Percentiles rank a stretch among this genome's conserved stretches.
Evolutionary conservation across 2,113 vertebrate genomes (phyloP).

Genomic region (Chloropsis hardwickii): DNA sequence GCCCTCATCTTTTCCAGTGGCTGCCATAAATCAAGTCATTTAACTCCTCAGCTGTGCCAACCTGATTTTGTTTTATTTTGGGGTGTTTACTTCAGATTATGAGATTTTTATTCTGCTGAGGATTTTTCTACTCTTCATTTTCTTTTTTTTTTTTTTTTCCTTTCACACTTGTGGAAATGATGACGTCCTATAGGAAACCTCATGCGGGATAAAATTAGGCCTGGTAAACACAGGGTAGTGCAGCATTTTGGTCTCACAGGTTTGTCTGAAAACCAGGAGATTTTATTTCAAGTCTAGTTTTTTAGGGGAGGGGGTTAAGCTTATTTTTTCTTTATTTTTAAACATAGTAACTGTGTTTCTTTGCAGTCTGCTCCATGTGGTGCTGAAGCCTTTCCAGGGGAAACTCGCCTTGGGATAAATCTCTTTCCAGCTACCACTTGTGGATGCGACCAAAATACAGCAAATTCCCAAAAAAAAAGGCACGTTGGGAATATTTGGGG

Average conservation of each 20-base stretch:
- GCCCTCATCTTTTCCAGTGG: not conserved
- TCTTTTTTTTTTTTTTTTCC: not conserved
- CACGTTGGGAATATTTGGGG: accelerated
- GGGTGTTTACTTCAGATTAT: not conserved
- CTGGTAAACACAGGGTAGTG: not conserved
- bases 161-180: not conserved
- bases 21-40: not conserved
- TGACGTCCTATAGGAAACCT: conserved; percentile 1
- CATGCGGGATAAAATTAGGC: conserved; percentile 7
- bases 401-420: not conserved
- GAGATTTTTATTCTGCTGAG: accelerated
- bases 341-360: not conserved
- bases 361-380: not conserved
- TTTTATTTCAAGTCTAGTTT: not conserved
- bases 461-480: not conserved
- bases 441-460: not conserved
- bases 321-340: not conserved
- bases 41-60: not conserved
- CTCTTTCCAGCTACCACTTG: not conserved
- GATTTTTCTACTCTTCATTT: not conserved
- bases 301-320: accelerated
- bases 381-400: not conserved
- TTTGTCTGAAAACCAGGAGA: not conserved
- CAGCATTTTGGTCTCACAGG: not conserved
- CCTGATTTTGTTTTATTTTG: not conserved